Evolutionary conservation across 1,140 invertebrate species (phyloP).

Genomic region (Neodiprion pinetum): DNA sequence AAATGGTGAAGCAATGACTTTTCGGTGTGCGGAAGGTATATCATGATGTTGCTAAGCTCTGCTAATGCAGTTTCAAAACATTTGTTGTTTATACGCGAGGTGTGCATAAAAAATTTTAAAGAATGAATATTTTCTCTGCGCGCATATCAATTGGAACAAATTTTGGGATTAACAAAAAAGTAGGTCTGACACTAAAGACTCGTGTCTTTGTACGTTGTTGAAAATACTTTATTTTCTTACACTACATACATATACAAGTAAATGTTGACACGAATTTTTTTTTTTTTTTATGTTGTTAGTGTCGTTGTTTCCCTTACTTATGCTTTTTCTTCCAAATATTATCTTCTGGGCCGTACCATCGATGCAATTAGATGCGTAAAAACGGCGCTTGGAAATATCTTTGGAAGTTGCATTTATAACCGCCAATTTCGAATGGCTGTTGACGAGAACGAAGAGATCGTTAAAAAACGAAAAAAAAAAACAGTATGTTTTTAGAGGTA

Average conservation of each 20-base stretch:
- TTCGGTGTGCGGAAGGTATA: too few relatives aligned
- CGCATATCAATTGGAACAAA: background rate
- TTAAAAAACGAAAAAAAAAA: background rate
- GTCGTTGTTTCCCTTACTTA: background rate
- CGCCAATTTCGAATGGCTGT: background rate
- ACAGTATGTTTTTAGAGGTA: background rate
- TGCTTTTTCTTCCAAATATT: constrained; percentile 7
- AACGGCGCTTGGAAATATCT: background rate
- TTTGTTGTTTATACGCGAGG: background rate
- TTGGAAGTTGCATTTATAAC: constrained; percentile 1
- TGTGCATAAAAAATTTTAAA: background rate
- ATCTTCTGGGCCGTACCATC: background rate
- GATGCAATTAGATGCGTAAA: background rate
- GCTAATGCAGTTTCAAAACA: background rate
- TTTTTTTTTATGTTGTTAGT: background rate
- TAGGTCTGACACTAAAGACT: too few relatives aligned
- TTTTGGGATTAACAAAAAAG: too few relatives aligned
- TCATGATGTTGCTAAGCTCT: background rate
- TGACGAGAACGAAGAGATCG: background rate
- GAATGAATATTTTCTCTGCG: background rate
- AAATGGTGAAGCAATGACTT: too few relatives aligned
- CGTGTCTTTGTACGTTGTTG: too few relatives aligned
- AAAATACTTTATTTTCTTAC: background rate
- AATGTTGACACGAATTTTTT: background rate
- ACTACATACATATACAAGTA: background rate